A percentile compares a stretch with the other conserved stretches of the same genome.
phyloP scores from a whole-genome alignment of 2,113 vertebrate genomes.

The Todiramphus saurophagus region DNA sequence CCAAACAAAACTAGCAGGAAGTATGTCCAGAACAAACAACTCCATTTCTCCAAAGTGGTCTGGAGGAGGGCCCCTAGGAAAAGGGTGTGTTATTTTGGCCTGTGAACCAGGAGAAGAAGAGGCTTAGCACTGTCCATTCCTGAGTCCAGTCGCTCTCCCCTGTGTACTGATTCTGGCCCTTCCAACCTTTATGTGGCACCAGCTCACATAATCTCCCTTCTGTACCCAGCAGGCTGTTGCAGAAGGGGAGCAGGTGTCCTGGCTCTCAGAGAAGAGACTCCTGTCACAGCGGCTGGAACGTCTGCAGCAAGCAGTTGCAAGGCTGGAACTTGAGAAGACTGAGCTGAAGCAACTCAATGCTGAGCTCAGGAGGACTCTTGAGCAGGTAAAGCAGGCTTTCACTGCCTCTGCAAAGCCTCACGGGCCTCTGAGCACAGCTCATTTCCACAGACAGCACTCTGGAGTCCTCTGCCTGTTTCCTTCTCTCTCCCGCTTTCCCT shows the following conservation, averaged over 20 bases:
- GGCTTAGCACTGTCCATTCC: neutral
- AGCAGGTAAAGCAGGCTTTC: conserved; percentile 48
- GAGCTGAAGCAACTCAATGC: conserved; percentile 56
- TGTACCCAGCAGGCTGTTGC: conserved; percentile 23
- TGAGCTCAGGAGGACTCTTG: conserved; percentile 67
- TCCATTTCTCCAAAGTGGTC: neutral
- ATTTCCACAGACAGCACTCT: neutral
- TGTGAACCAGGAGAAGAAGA: neutral
- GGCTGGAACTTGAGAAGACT: conserved; percentile 67
- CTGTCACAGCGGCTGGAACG: conserved; percentile 48
- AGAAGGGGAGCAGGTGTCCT: neutral
- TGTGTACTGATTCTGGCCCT: neutral
- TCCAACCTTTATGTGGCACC: neutral
- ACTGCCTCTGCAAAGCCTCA: neutral
- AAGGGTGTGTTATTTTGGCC: neutral
- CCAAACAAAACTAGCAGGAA: neutral
- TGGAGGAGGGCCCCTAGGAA: neutral
- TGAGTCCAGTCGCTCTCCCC: neutral
- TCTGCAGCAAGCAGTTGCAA: conserved; percentile 59
- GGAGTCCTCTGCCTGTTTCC: neutral
- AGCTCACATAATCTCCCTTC: neutral
- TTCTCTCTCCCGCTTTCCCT: neutral
- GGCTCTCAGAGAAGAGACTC: conserved; percentile 33
- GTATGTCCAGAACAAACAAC: neutral
- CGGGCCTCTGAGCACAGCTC: accelerated